Evolutionary conservation across 2,113 vertebrate genomes (phyloP).

Genomic region (Rhagologus leucostigma): DNA sequence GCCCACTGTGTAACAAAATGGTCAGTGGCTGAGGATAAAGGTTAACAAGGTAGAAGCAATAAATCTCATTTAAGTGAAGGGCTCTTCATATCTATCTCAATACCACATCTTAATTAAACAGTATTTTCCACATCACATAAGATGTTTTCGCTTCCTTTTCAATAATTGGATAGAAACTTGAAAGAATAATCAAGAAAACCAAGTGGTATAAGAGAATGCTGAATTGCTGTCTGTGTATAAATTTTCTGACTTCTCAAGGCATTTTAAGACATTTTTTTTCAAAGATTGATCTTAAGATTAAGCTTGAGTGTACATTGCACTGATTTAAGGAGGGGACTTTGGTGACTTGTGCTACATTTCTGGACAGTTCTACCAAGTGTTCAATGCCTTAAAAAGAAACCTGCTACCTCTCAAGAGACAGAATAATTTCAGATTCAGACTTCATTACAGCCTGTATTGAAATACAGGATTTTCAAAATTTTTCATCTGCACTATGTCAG

Average conservation of each 20-base stretch:
- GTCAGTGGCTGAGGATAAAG: background rate
- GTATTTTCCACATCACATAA: background rate
- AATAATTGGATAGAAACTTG: background rate
- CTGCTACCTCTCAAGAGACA: background rate
- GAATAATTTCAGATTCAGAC: background rate
- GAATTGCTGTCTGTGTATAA: background rate
- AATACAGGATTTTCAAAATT: background rate
- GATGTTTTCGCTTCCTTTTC: background rate
- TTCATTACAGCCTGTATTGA: background rate
- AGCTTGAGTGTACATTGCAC: background rate
- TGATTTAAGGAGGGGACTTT: background rate
- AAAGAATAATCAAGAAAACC: background rate
- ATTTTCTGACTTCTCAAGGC: background rate
- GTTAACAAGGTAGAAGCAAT: slow-evolving; percentile 6
- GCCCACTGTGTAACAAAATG: background rate
- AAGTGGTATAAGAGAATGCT: background rate
- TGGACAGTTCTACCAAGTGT: background rate
- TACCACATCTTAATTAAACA: background rate
- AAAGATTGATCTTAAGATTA: background rate
- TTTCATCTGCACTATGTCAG: background rate
- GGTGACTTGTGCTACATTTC: background rate
- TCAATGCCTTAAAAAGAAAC: background rate
- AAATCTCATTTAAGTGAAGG: slow-evolving; percentile 11
- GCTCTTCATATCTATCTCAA: background rate
- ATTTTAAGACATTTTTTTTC: background rate